Conservation (phyloP, 1,140 invertebrate species). For the Sminthurinus signatus region DNA sequence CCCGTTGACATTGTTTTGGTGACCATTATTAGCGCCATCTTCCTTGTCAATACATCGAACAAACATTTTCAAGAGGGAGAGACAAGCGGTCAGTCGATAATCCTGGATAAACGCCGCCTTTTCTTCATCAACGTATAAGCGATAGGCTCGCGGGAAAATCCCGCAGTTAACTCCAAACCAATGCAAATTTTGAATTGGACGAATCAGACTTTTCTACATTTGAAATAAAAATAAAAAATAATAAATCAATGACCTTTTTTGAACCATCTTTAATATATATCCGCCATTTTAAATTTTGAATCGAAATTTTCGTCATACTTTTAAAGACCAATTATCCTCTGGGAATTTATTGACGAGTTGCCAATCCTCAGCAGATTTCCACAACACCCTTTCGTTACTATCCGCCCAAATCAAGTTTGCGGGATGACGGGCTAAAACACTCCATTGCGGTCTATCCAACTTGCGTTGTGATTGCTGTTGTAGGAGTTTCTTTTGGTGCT, state of each 20-base stretch:
- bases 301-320: neutral
- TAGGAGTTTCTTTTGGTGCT: too few species aligned
- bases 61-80: constrained; percentile 71
- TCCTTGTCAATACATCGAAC: constrained; percentile 52
- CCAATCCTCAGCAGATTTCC: too few species aligned
- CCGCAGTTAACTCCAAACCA: constrained; percentile 79
- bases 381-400: too few species aligned
- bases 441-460: too few species aligned
- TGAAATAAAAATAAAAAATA: neutral
- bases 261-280: neutral
- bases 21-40: constrained; percentile 57
- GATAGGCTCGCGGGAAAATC: constrained; percentile 80
- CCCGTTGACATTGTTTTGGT: constrained; percentile 70
- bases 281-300: neutral
- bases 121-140: constrained; percentile 76
- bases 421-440: too few species aligned
- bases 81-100: constrained; percentile 78
- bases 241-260: too few species aligned
- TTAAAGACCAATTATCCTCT: neutral
- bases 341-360: too few species aligned
- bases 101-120: constrained; percentile 81
- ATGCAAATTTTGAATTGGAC: constrained; percentile 73
- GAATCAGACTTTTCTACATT: constrained; percentile 61
- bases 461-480: too few species aligned
- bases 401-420: too few species aligned